These are phyloP conservation scores for Xenops minutus DNA, from an alignment of 2,797 vertebrate genomes.

Conservation along the genomic window DNA sequence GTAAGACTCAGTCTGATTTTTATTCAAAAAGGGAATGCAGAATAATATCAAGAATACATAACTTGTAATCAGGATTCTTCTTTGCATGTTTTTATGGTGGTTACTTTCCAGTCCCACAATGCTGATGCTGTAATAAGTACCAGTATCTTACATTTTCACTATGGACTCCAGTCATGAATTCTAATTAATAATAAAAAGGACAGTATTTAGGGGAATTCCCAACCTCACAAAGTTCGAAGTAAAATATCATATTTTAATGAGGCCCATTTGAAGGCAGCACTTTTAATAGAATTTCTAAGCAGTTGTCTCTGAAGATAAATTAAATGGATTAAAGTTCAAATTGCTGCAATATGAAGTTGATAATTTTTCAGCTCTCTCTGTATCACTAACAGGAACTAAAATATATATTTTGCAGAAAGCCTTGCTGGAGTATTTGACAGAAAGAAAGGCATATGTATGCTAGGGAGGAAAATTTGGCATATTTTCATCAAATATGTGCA, in stretches of 20 bases:
- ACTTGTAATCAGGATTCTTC: not conserved
- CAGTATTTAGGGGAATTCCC: not conserved
- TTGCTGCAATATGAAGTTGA: not conserved
- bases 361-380: not conserved
- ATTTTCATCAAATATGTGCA: not conserved
- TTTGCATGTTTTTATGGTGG: not conserved
- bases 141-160: not conserved
- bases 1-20: not conserved
- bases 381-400: not conserved
- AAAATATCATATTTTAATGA: not conserved
- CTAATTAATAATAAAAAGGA: not conserved
- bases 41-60: not conserved
- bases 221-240: not conserved
- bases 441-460: not conserved
- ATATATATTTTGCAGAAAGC: not conserved
- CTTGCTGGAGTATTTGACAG: not conserved
- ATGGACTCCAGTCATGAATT: not conserved
- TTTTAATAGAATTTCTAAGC: slow-evolving; percentile 24
- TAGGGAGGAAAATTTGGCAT: not conserved
- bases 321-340: slow-evolving; percentile 21
- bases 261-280: not conserved
- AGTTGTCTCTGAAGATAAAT: slow-evolving; percentile 17
- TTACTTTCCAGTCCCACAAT: not conserved
- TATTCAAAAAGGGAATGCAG: not conserved
- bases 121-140: not conserved